Conservation (phyloP, 1,140 invertebrate species). For the Nylanderia fulva region DNA sequence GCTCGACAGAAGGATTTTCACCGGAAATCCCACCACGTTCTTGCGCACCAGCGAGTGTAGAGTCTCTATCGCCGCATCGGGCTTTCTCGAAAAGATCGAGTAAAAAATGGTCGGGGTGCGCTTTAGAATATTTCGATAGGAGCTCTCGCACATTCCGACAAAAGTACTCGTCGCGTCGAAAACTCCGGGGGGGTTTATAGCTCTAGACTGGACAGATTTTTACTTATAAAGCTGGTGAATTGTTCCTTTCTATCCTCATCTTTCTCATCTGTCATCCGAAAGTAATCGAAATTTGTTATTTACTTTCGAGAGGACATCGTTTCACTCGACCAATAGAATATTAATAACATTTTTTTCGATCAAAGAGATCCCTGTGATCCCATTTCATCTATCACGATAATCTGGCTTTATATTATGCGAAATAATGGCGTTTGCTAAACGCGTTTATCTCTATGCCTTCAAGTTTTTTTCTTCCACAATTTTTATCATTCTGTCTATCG, state of each 20-base stretch:
- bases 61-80: slow-evolving; percentile 36
- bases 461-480: neutral
- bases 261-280: neutral
- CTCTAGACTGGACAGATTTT: slow-evolving; percentile 49
- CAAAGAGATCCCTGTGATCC: neutral
- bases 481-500: neutral
- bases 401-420: neutral
- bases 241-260: neutral
- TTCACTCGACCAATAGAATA: neutral
- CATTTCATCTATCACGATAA: neutral
- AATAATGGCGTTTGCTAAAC: slow-evolving; percentile 23
- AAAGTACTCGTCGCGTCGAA: slow-evolving; percentile 8
- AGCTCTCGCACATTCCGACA: slow-evolving; percentile 39
- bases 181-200: slow-evolving; percentile 27
- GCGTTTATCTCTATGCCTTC: neutral
- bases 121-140: slow-evolving; percentile 71
- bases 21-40: slow-evolving; percentile 53
- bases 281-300: neutral
- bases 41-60: slow-evolving; percentile 36
- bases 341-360: neutral
- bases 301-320: slow-evolving; percentile 18
- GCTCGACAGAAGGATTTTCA: slow-evolving; percentile 75
- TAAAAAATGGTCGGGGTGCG: slow-evolving; percentile 72
- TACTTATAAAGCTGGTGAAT: neutral
- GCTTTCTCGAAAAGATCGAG: slow-evolving; percentile 68